Evolutionary conservation across 2,797 vertebrate species (phyloP).

Genomic region (Gobionotothen gibberifrons): DNA sequence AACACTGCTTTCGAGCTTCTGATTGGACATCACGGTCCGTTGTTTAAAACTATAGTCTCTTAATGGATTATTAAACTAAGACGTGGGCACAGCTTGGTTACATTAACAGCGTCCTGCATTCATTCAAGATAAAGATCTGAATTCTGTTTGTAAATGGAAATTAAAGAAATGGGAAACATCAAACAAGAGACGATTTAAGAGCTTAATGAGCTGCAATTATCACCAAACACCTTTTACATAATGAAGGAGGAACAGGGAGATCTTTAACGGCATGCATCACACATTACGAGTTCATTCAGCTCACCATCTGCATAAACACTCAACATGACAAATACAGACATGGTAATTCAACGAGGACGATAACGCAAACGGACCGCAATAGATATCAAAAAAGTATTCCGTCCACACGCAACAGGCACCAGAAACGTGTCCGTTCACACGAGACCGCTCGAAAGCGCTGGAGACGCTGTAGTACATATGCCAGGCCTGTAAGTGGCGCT

Average conservation of each 20-base stretch:
- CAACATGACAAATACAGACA: background rate
- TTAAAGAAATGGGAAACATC: constrained; percentile 4
- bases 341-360: background rate
- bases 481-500: too few species aligned
- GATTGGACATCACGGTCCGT: too few species aligned
- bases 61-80: background rate
- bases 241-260: constrained; percentile 21
- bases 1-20: too few species aligned
- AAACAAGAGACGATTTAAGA: constrained; percentile 26
- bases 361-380: too few species aligned
- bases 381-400: too few species aligned
- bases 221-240: constrained; percentile 33
- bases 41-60: background rate
- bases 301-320: background rate
- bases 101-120: background rate
- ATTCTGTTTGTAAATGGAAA: constrained; percentile 4
- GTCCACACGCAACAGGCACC: too few species aligned
- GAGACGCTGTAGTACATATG: too few species aligned
- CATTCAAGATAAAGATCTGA: background rate
- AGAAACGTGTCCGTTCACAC: too few species aligned
- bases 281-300: background rate
- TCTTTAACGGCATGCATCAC: background rate
- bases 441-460: too few species aligned
- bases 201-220: constrained; percentile 44
- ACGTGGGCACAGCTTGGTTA: background rate